phyloP scores from a whole-genome alignment of 2,888 invertebrate genomes.

The Drosophila acutilabella region DNA sequence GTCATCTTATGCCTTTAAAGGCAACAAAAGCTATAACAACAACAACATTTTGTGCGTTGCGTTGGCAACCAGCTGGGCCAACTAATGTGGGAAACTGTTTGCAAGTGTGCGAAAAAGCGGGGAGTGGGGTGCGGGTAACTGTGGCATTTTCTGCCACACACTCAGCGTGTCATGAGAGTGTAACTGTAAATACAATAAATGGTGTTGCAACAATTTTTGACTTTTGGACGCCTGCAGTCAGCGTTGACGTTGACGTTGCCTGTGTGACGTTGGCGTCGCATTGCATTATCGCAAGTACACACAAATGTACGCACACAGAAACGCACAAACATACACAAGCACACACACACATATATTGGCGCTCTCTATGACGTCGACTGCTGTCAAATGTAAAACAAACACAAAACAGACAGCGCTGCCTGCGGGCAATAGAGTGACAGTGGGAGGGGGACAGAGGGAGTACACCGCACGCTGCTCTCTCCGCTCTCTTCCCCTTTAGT shows the following conservation, averaged over 20 bases:
- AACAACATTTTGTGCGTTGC: constrained; percentile 17
- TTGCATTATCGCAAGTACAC: constrained; percentile 66
- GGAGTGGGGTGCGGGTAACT: constrained; percentile 3
- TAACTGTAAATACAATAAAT: constrained; percentile 66
- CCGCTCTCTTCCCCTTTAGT: neutral
- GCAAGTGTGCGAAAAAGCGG: neutral
- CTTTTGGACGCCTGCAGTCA: constrained; percentile 58
- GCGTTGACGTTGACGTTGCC: constrained; percentile 36
- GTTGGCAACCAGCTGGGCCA: constrained; percentile 14
- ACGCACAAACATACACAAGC: constrained; percentile 30
- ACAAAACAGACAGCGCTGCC: constrained; percentile 49
- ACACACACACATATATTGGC: constrained; percentile 18
- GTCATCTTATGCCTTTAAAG: constrained; percentile 19
- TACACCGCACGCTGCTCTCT: neutral
- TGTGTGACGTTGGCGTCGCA: constrained; percentile 39
- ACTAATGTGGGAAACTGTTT: neutral
- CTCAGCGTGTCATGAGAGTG: constrained; percentile 21
- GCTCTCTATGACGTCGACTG: constrained; percentile 29
- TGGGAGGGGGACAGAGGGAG: neutral
- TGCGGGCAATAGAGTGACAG: constrained; percentile 25
- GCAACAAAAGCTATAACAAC: constrained; percentile 5
- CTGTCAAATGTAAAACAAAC: constrained; percentile 68
- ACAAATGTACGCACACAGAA: constrained; percentile 43
- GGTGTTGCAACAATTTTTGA: constrained; percentile 75
- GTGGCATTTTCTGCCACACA: constrained; percentile 38